Evolutionary conservation across 2,888 invertebrate species (phyloP), one percentile per base, ranked within the genome.

Genomic region (Harpalus rufipes): DNA sequence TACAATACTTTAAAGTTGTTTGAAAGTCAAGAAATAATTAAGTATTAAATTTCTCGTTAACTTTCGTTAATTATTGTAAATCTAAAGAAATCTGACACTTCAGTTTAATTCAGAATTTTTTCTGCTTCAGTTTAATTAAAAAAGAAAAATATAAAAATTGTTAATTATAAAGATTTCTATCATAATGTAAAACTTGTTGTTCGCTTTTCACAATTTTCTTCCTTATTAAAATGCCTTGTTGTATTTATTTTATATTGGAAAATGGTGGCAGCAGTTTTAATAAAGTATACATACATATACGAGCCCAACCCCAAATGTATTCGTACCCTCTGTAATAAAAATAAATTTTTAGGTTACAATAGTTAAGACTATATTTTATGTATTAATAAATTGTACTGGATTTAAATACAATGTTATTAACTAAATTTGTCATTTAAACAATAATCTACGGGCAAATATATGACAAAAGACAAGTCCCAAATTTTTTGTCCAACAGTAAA

Each of bases 241-340:
- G 12, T 51, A 51, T 51, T 51, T 51, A 51, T 51, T 51, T 51
- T 51, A 51, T 51, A 51, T 51, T 51, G 44, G 44, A 51, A 51
- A 51, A 51, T 51, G 44, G 44, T 51, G 44, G 44, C 44, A 51
- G 44, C 44, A 12, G 44, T 32, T 32, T 32, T 32, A 32, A 32
- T 32, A 32, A 32, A 32, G 32, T 32, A n/a, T n/a, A n/a, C n/a
- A n/a, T n/a, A n/a, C n/a, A n/a, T n/a, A n/a, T n/a, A n/a, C n/a
- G n/a, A n/a, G n/a, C n/a, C n/a, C n/a, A n/a, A n/a, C n/a, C n/a
- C n/a, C n/a, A n/a, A n/a, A n/a, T n/a, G n/a, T n/a, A n/a, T n/a
- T n/a, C n/a, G n/a, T n/a, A n/a, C n/a, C n/a, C n/a, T n/a, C n/a
- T n/a, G n/a, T n/a, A n/a, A n/a, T n/a, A n/a, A n/a, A n/a, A n/a